Conservation (phyloP, 2,888 invertebrate genomes). For the Rhodophaea formosa region DNA sequence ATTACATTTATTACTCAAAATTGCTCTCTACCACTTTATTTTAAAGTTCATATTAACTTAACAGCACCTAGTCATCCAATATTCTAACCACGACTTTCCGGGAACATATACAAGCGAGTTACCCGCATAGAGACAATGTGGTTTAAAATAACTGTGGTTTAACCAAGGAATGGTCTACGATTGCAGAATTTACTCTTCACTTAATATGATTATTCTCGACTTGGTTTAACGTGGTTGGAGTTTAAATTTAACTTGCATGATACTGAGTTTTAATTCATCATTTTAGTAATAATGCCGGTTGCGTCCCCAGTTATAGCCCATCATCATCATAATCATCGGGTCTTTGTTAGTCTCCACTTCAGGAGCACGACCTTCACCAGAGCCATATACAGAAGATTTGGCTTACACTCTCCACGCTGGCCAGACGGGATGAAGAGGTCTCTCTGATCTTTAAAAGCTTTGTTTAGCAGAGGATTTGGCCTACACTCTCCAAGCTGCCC, state of each 20-base stretch:
- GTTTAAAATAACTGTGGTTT: slow-evolving; percentile 21
- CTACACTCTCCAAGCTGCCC: no score
- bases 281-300: no score
- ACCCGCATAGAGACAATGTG: slow-evolving; percentile 15
- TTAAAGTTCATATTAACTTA: neutral
- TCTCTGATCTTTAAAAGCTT: no score
- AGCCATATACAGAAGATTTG: no score
- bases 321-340: no score
- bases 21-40: neutral
- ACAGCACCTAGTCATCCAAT: slow-evolving; percentile 4
- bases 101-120: slow-evolving; percentile 14
- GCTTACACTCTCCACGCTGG: no score
- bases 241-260: neutral
- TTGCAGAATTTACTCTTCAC: slow-evolving; percentile 19
- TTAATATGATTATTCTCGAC: slow-evolving; percentile 14
- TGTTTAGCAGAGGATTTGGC: no score
- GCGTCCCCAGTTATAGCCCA: no score
- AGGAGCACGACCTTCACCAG: no score
- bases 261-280: no score
- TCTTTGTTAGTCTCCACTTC: no score
- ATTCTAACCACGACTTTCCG: slow-evolving; percentile 18
- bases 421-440: no score
- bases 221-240: neutral
- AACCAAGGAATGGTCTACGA: slow-evolving; percentile 13
- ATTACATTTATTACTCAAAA: neutral